Base-by-base conservation (phyloP, 2,888 invertebrate genomes). In the Lithosia quadra region DNA sequence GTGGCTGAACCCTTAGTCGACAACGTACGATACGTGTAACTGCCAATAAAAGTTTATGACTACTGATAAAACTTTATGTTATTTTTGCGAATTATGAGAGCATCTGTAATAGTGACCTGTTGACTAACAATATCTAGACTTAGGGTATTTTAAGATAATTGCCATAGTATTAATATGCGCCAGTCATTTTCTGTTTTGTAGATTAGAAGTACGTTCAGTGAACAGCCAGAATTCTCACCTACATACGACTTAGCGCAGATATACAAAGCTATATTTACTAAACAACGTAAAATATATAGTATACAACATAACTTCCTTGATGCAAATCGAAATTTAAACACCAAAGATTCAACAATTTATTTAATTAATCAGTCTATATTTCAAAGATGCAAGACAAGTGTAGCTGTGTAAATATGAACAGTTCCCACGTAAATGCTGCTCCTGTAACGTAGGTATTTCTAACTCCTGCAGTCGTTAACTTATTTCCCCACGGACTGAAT, bases 81-180 rank as follows among this genome's bases (percentile, higher is more conserved):
- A 61, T 53, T 49, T 34, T 2, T 33, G 63, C 18, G 63, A 68
- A 60, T 60, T 60, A 60, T 22, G 57, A 53, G 1, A 71, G 72
- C 8, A 78, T 66, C 65, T 75, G 68, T 62, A 63, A 60, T 39
- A 8, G 18, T n/a, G n/a, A n/a, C n/a, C 49, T 49, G 49, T 49
- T 49, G n/a, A 49, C 49, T 49, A 49, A 49, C 18, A 49, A n/a
- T 49, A n/a, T 49, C 9, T n/a, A 49, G 49, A 49, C 49, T 49
- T 18, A 49, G n/a, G 18, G 43, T 15, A 36, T 28, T 28, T 28
- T 4, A 28, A 28, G 5, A 28, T 4, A 28, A 28, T 28, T 28
- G 28, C n/a, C n/a, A n/a, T n/a, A n/a, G n/a, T n/a, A n/a, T n/a
- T n/a, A n/a, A n/a, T n/a, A n/a, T n/a, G n/a, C n/a, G n/a, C n/a